Conservation (phyloP, 1,140 invertebrate species). For the Drosophila chauvacae region DNA sequence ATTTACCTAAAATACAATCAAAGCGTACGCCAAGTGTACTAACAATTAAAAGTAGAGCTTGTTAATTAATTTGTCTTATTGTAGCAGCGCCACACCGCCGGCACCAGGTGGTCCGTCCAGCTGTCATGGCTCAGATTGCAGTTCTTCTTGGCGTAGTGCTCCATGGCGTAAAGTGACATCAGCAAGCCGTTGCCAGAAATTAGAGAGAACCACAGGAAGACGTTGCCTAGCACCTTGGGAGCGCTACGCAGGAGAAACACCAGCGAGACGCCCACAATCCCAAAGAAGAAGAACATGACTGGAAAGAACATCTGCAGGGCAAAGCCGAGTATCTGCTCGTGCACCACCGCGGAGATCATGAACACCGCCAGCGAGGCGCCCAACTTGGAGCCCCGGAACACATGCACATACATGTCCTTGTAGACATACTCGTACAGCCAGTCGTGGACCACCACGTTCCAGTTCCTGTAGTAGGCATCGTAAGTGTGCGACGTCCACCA, state of each 20-base stretch:
- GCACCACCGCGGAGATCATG: slow-evolving; percentile 89
- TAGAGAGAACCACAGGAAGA: slow-evolving; percentile 93
- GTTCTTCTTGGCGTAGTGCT: slow-evolving; percentile 93
- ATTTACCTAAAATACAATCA: slow-evolving; percentile 64
- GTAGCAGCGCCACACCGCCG: slow-evolving; percentile 86
- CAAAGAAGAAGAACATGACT: slow-evolving; percentile 90
- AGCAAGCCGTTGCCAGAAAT: slow-evolving; percentile 91
- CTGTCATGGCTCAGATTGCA: slow-evolving; percentile 85
- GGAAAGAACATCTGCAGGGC: slow-evolving; percentile 94
- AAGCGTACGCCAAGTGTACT: slow-evolving; percentile 64
- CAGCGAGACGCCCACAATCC: slow-evolving; percentile 86
- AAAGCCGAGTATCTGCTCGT: slow-evolving; percentile 93
- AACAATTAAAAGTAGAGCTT: slow-evolving; percentile 46
- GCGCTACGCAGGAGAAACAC: slow-evolving; percentile 86
- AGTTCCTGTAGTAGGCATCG: slow-evolving; percentile 93
- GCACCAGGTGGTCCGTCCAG: slow-evolving; percentile 66
- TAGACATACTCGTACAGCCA: slow-evolving; percentile 98
- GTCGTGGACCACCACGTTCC: slow-evolving; percentile 97
- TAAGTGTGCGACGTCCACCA: slow-evolving; percentile 97
- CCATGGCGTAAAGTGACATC: slow-evolving; percentile 92
- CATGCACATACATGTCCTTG: slow-evolving; percentile 90
- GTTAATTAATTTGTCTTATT: slow-evolving; percentile 43
- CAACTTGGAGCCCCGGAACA: slow-evolving; percentile 85
- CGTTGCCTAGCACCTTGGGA: slow-evolving; percentile 88
- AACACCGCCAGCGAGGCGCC: slow-evolving; percentile 87